Base-by-base conservation (phyloP, 2,797 vertebrate species). In the Eptatretus atami region DNA sequence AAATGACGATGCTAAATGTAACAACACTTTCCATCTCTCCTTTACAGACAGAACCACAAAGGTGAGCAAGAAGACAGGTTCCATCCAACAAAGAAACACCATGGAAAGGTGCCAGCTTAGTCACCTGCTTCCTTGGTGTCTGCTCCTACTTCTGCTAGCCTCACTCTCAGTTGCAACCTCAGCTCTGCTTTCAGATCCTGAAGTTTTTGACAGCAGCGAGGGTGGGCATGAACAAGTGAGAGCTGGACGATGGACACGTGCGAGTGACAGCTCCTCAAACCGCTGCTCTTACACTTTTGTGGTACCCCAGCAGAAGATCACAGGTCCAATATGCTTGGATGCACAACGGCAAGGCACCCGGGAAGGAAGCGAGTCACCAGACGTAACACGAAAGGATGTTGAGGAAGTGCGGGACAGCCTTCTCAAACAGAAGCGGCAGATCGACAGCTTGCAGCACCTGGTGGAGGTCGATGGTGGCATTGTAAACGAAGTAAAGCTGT, bases 251-350 rank as follows among this genome's bases (percentile, higher is more conserved):
- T 74, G 75, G 65, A 74, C 72, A 66, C 77, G 81, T 15, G 77
- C 77, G 63, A 71, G 74, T 66, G 76, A 73, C 0, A 68, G 67
- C 1, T 73, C 66, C 55, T 73, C 69, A n/a, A 88, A 80, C 71
- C 87, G 83, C 69, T 99, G 92, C 53, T 80, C 84, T 19, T 99
- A 99, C 70, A 99, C 92, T 1, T 99, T 98, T 73, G 71, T 98
- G 68, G 77, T 99, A 1, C 92, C 92, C 0, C 80, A 99, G 72
- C 85, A 98, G 69, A 88, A 74, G 74, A 86, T 99, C 70, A 99
- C 83, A 65, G 90, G 92, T 69, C 92, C 92, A 0, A 90, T 99
- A 65, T 99, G 92, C 1, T 86, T 87, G 66, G 88, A 79, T 65
- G 78, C 82, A 14, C 86, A 81, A 0, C 80, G 75, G 63, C 79